phyloP scores from a whole-genome alignment of 2,113 vertebrate genomes.

The Paedocypris sp. region DNA sequence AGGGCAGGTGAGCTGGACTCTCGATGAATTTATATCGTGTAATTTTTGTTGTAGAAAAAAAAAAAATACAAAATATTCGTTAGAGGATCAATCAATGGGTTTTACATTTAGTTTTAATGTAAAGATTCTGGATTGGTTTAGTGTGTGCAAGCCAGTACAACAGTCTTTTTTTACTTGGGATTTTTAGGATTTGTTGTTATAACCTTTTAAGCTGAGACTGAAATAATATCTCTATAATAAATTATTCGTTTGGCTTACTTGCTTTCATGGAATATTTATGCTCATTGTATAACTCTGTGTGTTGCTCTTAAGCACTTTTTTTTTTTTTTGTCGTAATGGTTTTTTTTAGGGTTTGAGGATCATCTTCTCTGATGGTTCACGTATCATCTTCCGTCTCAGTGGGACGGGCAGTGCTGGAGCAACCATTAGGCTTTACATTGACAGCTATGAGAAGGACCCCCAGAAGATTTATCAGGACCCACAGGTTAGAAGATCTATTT shows the following conservation, averaged over 20 bases:
- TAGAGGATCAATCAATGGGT: too few relatives aligned
- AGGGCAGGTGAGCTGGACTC: constrained; percentile 94
- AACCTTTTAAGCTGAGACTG: too few relatives aligned
- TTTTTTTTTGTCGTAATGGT: constrained; percentile 5
- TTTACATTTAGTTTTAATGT: too few relatives aligned
- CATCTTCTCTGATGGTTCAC: constrained; percentile 90
- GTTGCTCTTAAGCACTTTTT: neutral
- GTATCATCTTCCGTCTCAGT: constrained; percentile 92
- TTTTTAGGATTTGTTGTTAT: too few relatives aligned
- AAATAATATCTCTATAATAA: too few relatives aligned
- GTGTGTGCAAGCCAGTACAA: too few relatives aligned
- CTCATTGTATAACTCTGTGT: neutral
- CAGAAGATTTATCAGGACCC: constrained; percentile 85
- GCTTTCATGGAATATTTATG: neutral
- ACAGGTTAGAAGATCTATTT: constrained; percentile 70
- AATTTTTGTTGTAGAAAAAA: too few relatives aligned
- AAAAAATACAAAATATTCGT: neutral
- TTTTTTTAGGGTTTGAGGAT: constrained; percentile 77
- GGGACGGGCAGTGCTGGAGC: constrained; percentile 94
- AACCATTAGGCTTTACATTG: constrained; percentile 88
- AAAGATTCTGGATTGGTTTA: too few relatives aligned
- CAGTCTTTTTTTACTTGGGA: too few relatives aligned
- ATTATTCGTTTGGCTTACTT: neutral
- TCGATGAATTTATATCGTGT: too few relatives aligned
- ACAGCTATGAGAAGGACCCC: constrained; percentile 91